Base-by-base conservation (phyloP, 2,113 vertebrate species). In the Albula glossodonta region DNA sequence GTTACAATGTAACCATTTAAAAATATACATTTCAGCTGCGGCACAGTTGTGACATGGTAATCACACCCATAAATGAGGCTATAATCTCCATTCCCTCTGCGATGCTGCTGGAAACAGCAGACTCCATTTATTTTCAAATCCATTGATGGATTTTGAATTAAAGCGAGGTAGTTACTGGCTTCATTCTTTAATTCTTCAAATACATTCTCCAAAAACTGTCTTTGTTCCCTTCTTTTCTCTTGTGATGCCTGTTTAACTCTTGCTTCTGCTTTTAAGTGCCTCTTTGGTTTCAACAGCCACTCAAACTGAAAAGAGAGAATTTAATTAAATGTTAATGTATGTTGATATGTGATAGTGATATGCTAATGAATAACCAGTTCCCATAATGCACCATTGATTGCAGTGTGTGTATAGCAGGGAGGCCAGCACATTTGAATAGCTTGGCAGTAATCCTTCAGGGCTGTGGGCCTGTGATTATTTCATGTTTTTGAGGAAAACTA, bases 291-390 rank as follows among this genome's bases (percentile, higher is more conserved):
- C 53, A 56, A 56, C 6, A 56, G 53, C 53, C 12, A 9, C 53
- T 56, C 53, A 56, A 7, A 56, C 53, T 56, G 12, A 7, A 56
- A 56, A 74, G 70, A 74, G n/a, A 74, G 70, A 10, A 31, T 31
- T 74, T 74, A 74, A 31, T 74, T 25, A 9, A 9, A 74, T 74
- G 25, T 74, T 74, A 74, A 74, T 60, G 12, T 81, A 81, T 86
- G 12, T n/a, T 81, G n/a, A 70, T 86, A 50, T 63, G n/a, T 78
- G 50, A 56, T 78, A 53, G 74, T 56, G 25, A 51, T 78, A 41
- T 78, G 82, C 83, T 78, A 84, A 83, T 83, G 82, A 79, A 84
- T 12, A 78, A 13, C 83, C 31, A 79, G 78, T 25, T 79, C 31
- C 78, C 78, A 79, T 48, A 70, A 56, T n/a, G 17, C 53, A 52